Evolutionary conservation across 2,113 vertebrate species (phyloP).

Genomic region (Myotis davidii): DNA sequence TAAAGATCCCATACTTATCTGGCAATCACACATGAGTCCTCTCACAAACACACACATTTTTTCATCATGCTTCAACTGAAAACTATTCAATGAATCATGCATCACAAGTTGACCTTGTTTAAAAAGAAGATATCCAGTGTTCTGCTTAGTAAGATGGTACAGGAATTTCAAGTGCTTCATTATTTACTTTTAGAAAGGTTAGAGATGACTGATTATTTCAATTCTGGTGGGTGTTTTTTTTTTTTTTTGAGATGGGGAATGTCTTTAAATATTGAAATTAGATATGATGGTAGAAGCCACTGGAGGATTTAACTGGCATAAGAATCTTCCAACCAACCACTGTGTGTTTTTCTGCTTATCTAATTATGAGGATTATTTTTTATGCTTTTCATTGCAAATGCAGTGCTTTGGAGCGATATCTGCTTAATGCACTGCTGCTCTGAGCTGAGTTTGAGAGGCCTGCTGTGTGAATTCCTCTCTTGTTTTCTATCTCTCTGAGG

Average conservation of each 20-base stretch:
- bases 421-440: not conserved
- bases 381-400: not conserved
- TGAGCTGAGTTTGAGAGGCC: not conserved
- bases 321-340: not conserved
- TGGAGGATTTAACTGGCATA: not conserved
- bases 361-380: not conserved
- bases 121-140: not conserved
- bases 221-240: not conserved
- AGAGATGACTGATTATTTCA: not conserved
- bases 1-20: not conserved
- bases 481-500: not conserved
- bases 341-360: not conserved
- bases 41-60: not conserved
- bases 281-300: not conserved
- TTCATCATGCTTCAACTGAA: not conserved
- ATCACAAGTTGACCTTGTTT: not conserved
- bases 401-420: not conserved
- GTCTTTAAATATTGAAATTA: not conserved
- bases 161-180: not conserved
- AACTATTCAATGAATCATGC: not conserved
- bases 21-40: not conserved
- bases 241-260: not conserved
- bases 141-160: not conserved
- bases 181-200: slow-evolving; percentile 21
- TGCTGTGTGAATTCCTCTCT: not conserved